Base-by-base conservation (phyloP, 2,888 invertebrate genomes). In the Protonemura montana region DNA sequence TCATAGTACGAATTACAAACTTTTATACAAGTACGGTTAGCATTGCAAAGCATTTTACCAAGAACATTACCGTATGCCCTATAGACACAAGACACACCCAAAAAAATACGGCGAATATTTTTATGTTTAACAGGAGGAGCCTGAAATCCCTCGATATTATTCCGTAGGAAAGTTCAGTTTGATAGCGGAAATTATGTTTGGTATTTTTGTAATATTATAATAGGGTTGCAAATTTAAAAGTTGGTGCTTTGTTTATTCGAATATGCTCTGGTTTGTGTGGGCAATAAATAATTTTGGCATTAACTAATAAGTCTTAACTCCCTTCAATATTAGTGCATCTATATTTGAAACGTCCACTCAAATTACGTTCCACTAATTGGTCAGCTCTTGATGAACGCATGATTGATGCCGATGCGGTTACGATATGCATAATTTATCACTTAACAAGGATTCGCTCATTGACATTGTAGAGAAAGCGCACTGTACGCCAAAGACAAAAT, bases 251-350 rank as follows among this genome's bases (percentile, higher is more conserved):
- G 41, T 59, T 59, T 59, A 59, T 59, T 59, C 13, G 59, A 2
- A 59, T 1, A 21, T 21, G 59, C 59, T 16, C 13, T 59, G 59
- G 59, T 59, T 59, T 59, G 21, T 59, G 59, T 10, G 2, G 13
- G 59, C 21, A 59, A 59, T 59, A 41, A 41, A 41, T 41, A 41
- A 41, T 41, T 41, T 5, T 13, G 6, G 41, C 41, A 41, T 7
- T 41, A 59, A 59, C 59, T 59, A 59, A 59, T 59, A 59, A 59
- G 59, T 59, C 59, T 59, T 59, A 59, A 59, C 59, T 59, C 59
- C 13, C 21, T 10, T 59, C 59, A 59, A 59, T 59, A 59, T 59
- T 7, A 21, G 13, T 59, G 21, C 6, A 13, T 59, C 3, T 59
- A 59, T 59, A 59, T 59, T 59, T 59, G 59, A 59, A 59, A 59